Evolutionary conservation across 1,140 invertebrate species (phyloP).

Genomic region (Drosophila suzukii): DNA sequence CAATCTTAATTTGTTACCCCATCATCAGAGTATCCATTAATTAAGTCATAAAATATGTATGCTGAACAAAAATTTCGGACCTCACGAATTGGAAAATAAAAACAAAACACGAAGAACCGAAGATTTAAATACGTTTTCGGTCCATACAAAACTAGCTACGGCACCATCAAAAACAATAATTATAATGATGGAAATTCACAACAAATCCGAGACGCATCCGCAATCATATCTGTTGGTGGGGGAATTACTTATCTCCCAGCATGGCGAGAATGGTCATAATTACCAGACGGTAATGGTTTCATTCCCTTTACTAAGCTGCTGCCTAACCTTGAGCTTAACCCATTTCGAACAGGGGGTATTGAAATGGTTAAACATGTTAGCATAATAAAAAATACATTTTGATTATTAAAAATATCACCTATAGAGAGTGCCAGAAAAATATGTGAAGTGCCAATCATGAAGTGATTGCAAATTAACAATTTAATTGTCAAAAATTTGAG

Average conservation of each 20-base stretch:
- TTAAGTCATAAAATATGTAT: constrained; percentile 21
- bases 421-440: not conserved
- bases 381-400: not conserved
- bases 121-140: constrained; percentile 2
- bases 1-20: constrained; percentile 26
- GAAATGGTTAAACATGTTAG: too few relatives aligned
- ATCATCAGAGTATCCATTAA: constrained; percentile 14
- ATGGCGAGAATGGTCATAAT: constrained; percentile 32
- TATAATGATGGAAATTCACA: constrained; percentile 28
- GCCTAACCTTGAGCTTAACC: constrained; percentile 32
- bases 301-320: not conserved
- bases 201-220: constrained; percentile 24
- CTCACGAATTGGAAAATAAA: constrained; percentile 10
- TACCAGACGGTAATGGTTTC: constrained; percentile 15
- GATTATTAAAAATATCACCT: not conserved
- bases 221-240: constrained; percentile 20
- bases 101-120: constrained; percentile 8
- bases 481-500: not conserved
- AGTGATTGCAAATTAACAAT: not conserved
- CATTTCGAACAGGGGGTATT: not conserved
- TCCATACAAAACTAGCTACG: constrained; percentile 23
- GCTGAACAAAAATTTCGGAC: not conserved
- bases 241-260: constrained; percentile 28
- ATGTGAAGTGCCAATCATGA: not conserved
- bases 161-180: constrained; percentile 10